Evolutionary conservation across 2,113 vertebrate genomes (phyloP).

Genomic region (Anarhynchus alexandrinus): DNA sequence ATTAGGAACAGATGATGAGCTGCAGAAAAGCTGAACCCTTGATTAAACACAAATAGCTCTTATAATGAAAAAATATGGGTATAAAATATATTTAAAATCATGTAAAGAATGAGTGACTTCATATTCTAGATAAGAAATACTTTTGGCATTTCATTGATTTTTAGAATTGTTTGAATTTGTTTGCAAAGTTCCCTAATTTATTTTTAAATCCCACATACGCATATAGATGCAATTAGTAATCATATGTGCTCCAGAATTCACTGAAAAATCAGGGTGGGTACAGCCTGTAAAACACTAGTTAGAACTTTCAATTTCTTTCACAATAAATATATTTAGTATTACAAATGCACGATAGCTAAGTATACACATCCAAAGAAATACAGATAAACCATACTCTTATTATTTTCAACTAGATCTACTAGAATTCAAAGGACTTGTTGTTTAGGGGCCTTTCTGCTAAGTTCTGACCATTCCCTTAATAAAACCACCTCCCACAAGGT

Average conservation of each 20-base stretch:
- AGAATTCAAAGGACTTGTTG: not conserved
- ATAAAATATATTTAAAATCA: not conserved
- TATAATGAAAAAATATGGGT: conserved; percentile 1
- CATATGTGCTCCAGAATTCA: not conserved
- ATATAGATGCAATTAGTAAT: not conserved
- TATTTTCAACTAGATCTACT: not conserved
- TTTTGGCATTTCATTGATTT: not conserved
- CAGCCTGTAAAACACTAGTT: not conserved
- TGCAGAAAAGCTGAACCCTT: conserved; percentile 27
- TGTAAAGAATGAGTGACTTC: not conserved
- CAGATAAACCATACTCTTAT: not conserved
- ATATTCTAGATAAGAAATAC: not conserved
- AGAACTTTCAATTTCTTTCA: not conserved
- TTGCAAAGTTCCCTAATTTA: not conserved
- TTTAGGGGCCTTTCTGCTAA: not conserved
- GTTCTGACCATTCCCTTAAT: not conserved
- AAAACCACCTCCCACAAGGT: not conserved
- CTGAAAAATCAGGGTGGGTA: not conserved
- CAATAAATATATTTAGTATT: not conserved
- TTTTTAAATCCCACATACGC: not conserved
- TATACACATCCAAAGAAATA: not conserved
- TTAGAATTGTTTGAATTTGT: not conserved
- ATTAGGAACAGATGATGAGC: conserved; percentile 53
- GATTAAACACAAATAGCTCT: conserved; percentile 50
- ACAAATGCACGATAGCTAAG: not conserved